A percentile compares a stretch with the other conserved stretches of the same genome.
These are phyloP conservation scores for Disparrhopalites patrizii DNA, from an alignment of 2,888 invertebrate species.

Conservation along the genomic window DNA sequence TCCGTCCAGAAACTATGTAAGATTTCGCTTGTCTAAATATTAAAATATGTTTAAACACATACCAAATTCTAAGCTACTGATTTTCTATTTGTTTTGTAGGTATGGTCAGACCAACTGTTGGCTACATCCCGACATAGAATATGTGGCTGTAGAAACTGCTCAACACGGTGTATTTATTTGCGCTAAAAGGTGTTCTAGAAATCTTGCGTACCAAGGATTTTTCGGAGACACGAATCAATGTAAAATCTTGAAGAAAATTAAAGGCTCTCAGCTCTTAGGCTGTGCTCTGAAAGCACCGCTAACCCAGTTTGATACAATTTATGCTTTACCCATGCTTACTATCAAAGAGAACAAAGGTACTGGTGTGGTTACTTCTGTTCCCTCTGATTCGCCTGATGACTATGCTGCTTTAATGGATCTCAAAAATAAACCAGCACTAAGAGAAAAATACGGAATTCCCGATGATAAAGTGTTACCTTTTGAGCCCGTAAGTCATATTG, in stretches of 20 bases:
- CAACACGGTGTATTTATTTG: constrained; percentile 77
- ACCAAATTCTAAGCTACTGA: neutral
- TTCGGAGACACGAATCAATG: constrained; percentile 74
- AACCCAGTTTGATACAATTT: constrained; percentile 75
- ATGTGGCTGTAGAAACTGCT: constrained; percentile 76
- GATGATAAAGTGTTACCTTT: constrained; percentile 74
- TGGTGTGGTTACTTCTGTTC: constrained; percentile 95
- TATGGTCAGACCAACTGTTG: constrained; percentile 99
- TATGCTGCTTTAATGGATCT: constrained; percentile 92
- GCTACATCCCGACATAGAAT: constrained; percentile 91
- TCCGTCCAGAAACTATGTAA: constrained; percentile 98
- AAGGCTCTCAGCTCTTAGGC: constrained; percentile 75
- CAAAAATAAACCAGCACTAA: constrained; percentile 86
- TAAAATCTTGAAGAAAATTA: constrained; percentile 64
- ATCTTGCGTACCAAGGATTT: constrained; percentile 94
- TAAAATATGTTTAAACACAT: neutral
- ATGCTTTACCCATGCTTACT: constrained; percentile 94
- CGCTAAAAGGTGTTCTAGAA: constrained; percentile 82
- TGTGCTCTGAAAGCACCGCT: constrained; percentile 76
- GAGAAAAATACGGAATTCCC: constrained; percentile 84
- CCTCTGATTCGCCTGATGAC: constrained; percentile 98
- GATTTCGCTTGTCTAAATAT: constrained; percentile 1
- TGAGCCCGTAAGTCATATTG: constrained; percentile 59
- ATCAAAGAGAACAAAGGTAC: constrained; percentile 98
- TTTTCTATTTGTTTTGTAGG: constrained; percentile 30